Conservation (phyloP, 2,113 vertebrate genomes). For the Mustelus asterias region DNA sequence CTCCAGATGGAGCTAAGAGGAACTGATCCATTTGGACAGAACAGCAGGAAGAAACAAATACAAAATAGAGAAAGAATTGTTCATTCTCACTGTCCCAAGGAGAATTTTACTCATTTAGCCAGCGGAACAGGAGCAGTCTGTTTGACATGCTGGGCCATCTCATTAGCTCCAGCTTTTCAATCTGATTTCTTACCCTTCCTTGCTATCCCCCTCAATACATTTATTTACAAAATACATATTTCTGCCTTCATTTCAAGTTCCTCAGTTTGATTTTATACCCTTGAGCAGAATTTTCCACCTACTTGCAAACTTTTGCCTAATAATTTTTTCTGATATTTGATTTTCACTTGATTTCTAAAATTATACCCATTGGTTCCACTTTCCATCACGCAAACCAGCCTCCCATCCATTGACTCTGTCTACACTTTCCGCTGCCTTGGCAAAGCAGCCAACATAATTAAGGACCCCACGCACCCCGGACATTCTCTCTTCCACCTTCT, state of each 20-base stretch:
- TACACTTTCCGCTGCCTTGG: no score
- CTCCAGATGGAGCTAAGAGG: neutral
- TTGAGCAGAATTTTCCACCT: neutral
- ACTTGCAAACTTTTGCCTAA: neutral
- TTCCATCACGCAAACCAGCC: no score
- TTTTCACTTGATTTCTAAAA: neutral
- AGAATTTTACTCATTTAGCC: neutral
- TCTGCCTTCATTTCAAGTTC: neutral
- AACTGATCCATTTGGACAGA: neutral
- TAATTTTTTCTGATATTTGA: neutral
- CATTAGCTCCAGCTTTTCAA: neutral
- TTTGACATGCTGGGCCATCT: neutral
- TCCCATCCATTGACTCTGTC: no score
- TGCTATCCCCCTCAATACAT: neutral
- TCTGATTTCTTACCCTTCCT: neutral
- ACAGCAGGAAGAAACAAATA: slow-evolving; percentile 41
- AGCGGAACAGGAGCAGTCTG: neutral
- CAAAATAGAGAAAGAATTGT: neutral
- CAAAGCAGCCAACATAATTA: no score
- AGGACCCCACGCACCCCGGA: no score
- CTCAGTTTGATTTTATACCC: neutral
- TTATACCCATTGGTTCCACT: neutral
- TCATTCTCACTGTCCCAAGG: neutral
- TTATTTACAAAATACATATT: neutral
- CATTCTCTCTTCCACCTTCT: no score